phyloP scores from a whole-genome alignment of 2,113 vertebrate genomes.

The Brachyistius frenatus region DNA sequence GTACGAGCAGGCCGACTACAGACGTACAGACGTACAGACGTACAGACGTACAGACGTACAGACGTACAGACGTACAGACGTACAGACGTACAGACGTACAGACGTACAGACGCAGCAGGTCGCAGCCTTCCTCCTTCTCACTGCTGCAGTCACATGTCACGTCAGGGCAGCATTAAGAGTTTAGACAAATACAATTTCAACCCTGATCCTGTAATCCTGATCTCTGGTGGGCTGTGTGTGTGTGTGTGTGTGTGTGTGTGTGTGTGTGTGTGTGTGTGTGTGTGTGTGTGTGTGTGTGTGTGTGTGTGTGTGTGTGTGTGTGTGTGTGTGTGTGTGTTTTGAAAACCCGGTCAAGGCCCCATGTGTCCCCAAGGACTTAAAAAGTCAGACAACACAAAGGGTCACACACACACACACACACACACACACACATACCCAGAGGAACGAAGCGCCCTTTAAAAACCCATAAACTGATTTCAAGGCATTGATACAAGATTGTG shows the following conservation, averaged over 20 bases:
- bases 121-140: conserved; percentile 1
- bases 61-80: too few relatives aligned
- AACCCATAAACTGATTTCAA: conserved; percentile 17
- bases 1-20: background rate
- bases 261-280: conserved; percentile 1
- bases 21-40: background rate
- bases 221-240: conserved; percentile 19
- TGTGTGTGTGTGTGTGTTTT: background rate
- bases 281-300: background rate
- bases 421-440: conserved; percentile 16
- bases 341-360: conserved; percentile 60
- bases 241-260: conserved; percentile 17
- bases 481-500: background rate
- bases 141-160: conserved; percentile 36
- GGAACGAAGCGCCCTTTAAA: background rate
- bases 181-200: conserved; percentile 67
- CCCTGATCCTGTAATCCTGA: conserved; percentile 62
- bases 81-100: conserved; percentile 11
- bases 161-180: conserved; percentile 58
- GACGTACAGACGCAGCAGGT: background rate
- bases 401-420: conserved; percentile 4
- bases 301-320: conserved; percentile 1
- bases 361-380: conserved; percentile 37
- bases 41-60: background rate
- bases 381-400: conserved; percentile 17